Conservation (phyloP, 2,797 vertebrate species). For the Scolopax bukidnonensis region DNA sequence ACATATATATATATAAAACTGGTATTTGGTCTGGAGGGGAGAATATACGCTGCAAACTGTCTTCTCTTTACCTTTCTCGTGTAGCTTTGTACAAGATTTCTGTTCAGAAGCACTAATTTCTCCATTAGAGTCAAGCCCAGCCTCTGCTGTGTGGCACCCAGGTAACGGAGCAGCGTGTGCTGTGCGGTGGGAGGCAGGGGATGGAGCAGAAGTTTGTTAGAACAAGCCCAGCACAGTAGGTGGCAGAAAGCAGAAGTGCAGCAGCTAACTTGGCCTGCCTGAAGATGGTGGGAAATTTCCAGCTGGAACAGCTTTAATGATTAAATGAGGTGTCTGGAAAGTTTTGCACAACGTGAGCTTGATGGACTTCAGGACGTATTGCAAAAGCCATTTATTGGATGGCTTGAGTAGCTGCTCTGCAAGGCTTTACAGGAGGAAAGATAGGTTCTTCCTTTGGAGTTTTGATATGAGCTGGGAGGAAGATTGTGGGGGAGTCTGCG, state of each 20-base stretch:
- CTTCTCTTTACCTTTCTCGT: not conserved
- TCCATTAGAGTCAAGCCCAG: not conserved
- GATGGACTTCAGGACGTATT: not conserved
- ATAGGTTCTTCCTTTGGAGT: not conserved
- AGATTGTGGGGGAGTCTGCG: not conserved
- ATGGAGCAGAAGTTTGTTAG: not conserved
- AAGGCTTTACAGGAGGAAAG: not conserved
- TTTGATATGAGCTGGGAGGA: not conserved
- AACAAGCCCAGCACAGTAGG: not conserved
- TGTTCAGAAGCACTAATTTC: not conserved
- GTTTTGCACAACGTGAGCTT: not conserved
- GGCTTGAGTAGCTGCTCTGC: not conserved
- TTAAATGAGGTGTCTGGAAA: slow-evolving; percentile 4
- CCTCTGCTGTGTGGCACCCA: not conserved
- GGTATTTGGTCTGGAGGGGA: not conserved
- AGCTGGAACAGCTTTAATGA: not conserved
- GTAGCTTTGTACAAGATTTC: not conserved
- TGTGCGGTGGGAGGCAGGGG: not conserved
- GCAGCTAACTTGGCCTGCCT: not conserved
- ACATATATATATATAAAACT: not conserved
- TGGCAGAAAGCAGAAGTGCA: not conserved
- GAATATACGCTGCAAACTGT: not conserved
- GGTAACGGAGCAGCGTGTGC: not conserved
- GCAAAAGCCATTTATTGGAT: not conserved
- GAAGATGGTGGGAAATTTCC: not conserved